A percentile compares a stretch with the other conserved stretches of the same genome.
Conservation (phyloP, 2,888 invertebrate genomes). For the Lasioglossum zephyrum region DNA sequence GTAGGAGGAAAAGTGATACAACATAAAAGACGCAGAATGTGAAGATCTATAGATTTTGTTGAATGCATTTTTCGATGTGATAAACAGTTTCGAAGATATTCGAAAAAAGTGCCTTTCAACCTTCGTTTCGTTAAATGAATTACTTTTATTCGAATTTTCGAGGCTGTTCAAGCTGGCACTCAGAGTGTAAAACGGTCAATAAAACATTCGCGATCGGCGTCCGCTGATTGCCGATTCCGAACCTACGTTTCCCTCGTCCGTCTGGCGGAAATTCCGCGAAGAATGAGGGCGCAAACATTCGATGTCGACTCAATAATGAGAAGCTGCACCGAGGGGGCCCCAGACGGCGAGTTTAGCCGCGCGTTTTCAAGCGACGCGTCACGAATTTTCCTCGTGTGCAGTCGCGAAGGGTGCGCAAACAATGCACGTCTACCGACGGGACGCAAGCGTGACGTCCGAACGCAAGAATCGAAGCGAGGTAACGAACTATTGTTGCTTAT, state of each 20-base stretch:
- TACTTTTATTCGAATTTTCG: not conserved
- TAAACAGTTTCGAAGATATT: too few species aligned
- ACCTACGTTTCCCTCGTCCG: slow-evolving; percentile 1
- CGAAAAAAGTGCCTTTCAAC: too few species aligned
- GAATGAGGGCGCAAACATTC: slow-evolving; percentile 5
- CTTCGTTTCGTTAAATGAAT: not conserved
- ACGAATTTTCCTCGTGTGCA: not conserved
- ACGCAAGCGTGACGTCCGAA: not conserved
- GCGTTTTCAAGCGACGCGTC: not conserved
- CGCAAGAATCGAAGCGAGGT: not conserved
- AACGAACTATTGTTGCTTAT: slow-evolving; percentile 7
- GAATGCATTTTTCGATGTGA: too few species aligned
- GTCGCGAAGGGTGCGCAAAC: not conserved
- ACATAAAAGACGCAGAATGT: too few species aligned
- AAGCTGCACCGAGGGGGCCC: not conserved
- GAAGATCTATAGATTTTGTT: too few species aligned
- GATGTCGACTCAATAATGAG: not conserved
- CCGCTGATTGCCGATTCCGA: not conserved
- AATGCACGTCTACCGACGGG: not conserved
- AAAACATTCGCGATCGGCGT: not conserved
- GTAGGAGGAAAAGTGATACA: too few species aligned
- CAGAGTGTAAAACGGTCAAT: not conserved
- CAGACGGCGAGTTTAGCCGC: not conserved
- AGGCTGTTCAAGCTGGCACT: not conserved
- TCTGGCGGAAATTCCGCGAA: not conserved